Percentiles rank a stretch among this genome's conserved stretches.
Conservation (phyloP, 2,888 invertebrate genomes). For the Drosophila anomelani region DNA sequence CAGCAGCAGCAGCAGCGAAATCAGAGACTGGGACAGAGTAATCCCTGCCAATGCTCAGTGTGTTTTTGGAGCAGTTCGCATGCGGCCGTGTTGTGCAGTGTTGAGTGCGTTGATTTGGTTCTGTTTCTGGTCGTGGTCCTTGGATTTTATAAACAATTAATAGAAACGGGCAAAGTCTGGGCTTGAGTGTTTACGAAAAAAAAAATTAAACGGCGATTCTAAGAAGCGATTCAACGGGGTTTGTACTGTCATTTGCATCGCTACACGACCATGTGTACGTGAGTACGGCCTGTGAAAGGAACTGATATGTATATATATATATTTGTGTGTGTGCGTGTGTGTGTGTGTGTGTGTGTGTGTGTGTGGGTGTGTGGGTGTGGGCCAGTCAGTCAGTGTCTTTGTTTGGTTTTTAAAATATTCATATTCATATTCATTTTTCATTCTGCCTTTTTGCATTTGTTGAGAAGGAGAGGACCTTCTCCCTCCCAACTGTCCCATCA, state of each 20-base stretch:
- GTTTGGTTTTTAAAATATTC: slow-evolving; percentile 53
- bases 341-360: background rate
- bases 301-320: background rate
- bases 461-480: background rate
- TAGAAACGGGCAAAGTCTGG: background rate
- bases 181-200: background rate
- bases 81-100: slow-evolving; percentile 57
- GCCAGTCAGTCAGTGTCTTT: slow-evolving; percentile 29
- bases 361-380: slow-evolving; percentile 1
- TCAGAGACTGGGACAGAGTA: slow-evolving; percentile 32
- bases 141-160: slow-evolving; percentile 24
- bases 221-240: background rate
- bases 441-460: slow-evolving; percentile 25
- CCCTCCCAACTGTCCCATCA: background rate
- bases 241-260: slow-evolving; percentile 7
- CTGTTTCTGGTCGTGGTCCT: slow-evolving; percentile 18
- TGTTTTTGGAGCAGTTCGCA: slow-evolving; percentile 65
- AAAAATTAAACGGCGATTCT: background rate
- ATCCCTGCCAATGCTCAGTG: slow-evolving; percentile 58
- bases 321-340: background rate
- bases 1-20: slow-evolving; percentile 26
- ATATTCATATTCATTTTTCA: slow-evolving; percentile 31
- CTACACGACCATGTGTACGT: background rate
- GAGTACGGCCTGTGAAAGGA: too few relatives aligned
- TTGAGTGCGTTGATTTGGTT: slow-evolving; percentile 12